phyloP scores from a whole-genome alignment of 2,113 vertebrate genomes.

The Callocephalon fimbriatum region DNA sequence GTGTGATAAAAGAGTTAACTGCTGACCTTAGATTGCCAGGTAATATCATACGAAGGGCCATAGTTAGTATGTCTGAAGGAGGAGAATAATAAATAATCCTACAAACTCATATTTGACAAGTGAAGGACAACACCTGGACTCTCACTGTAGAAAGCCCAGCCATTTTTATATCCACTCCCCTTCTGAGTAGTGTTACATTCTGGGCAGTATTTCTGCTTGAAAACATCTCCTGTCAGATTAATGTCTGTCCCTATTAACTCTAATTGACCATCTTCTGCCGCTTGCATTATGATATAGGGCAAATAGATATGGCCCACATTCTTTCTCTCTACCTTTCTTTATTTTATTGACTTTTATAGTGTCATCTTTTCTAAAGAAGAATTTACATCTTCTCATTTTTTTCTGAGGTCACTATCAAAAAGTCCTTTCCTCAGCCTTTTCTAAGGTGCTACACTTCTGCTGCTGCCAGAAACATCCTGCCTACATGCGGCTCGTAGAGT shows the following conservation, averaged over 20 bases:
- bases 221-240: neutral
- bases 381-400: neutral
- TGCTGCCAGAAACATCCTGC: neutral
- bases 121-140: neutral
- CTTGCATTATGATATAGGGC: neutral
- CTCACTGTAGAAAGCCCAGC: neutral
- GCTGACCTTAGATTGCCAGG: neutral
- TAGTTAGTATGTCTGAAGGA: neutral
- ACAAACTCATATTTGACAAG: neutral
- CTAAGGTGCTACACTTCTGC: neutral
- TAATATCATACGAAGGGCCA: rapidly evolving
- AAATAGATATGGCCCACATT: neutral
- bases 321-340: neutral
- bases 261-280: neutral
- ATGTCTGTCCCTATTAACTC: neutral
- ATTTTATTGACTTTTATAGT: neutral
- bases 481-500: neutral
- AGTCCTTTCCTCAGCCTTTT: neutral
- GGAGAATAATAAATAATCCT: neutral
- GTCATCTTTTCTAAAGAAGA: neutral
- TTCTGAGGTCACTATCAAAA: neutral
- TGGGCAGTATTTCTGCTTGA: neutral
- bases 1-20: neutral
- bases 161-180: neutral
- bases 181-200: neutral